These are phyloP conservation scores for Mungos mungo DNA, from an alignment of 2,113 vertebrate species.

Conservation along the genomic window DNA sequence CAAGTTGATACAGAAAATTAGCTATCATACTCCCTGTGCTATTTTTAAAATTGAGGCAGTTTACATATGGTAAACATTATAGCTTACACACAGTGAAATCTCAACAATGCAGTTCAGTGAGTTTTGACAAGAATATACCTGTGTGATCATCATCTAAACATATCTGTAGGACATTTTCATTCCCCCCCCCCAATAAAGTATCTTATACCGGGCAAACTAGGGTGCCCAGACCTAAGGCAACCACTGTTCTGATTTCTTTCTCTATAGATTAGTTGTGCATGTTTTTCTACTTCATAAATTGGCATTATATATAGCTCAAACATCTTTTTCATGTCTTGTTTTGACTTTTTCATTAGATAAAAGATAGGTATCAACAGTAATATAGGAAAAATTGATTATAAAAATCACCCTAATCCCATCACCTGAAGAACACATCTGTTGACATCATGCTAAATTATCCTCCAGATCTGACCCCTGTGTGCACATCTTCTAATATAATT, in stretches of 20 bases:
- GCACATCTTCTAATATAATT: constrained; percentile 7
- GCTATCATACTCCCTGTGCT: background rate
- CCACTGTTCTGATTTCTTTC: background rate
- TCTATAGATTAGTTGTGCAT: background rate
- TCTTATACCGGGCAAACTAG: too few relatives aligned
- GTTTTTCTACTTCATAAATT: background rate
- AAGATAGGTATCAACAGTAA: background rate
- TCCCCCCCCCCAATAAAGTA: background rate
- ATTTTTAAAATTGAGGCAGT: background rate
- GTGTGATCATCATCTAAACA: background rate
- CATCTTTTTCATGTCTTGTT: background rate
- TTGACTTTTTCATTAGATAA: background rate
- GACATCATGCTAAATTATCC: background rate
- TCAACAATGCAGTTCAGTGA: background rate
- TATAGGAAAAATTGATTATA: background rate
- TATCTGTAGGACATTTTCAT: accelerated
- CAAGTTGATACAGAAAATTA: background rate
- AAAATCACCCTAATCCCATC: background rate
- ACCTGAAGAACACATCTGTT: background rate
- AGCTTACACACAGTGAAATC: background rate
- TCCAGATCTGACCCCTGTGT: background rate
- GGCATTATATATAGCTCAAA: background rate
- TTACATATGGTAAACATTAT: background rate
- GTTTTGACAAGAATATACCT: background rate
- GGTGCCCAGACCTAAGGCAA: background rate